A percentile compares a stretch with the other conserved stretches of the same genome.
phyloP scores from a whole-genome alignment of 2,888 invertebrate genomes.

The Cryptophagus acutangulus region DNA sequence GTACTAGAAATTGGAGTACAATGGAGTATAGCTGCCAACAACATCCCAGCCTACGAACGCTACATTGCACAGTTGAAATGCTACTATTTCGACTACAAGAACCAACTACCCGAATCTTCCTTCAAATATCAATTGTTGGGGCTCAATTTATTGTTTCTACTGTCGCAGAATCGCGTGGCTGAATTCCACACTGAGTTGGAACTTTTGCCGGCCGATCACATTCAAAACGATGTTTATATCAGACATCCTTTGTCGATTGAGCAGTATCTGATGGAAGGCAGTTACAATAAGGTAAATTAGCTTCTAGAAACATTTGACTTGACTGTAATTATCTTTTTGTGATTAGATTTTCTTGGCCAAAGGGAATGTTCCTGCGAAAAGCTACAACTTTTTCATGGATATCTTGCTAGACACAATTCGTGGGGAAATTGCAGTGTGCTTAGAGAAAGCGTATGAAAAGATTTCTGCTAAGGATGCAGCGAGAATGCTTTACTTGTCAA shows the following conservation, averaged over 20 bases:
- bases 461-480: conserved; percentile 84
- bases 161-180: conserved; percentile 94
- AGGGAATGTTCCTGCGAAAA: conserved; percentile 93
- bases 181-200: conserved; percentile 99
- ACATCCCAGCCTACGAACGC: conserved; percentile 93
- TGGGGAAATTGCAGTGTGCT: conserved; percentile 92
- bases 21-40: conserved; percentile 87
- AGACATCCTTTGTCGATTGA: conserved; percentile 92
- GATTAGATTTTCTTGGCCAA: conserved; percentile 86
- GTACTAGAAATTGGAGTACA: conserved; percentile 94
- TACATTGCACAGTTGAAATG: conserved; percentile 97
- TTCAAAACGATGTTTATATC: conserved; percentile 90
- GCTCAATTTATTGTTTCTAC: conserved; percentile 84
- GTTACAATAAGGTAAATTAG: conserved; percentile 82
- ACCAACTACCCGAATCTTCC: conserved; percentile 81
- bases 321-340: conserved; percentile 16
- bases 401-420: conserved; percentile 92
- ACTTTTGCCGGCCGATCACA: conserved; percentile 82
- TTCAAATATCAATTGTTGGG: conserved; percentile 94
- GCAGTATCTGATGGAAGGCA: conserved; percentile 98
- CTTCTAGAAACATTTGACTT: conserved; percentile 4
- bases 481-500: conserved; percentile 79
- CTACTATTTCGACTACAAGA: conserved; percentile 88
- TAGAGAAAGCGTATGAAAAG: conserved; percentile 93
- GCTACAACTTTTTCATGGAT: conserved; percentile 95